phyloP scores from a whole-genome alignment of 1,140 invertebrate genomes.

The Diachasma alloeum region DNA sequence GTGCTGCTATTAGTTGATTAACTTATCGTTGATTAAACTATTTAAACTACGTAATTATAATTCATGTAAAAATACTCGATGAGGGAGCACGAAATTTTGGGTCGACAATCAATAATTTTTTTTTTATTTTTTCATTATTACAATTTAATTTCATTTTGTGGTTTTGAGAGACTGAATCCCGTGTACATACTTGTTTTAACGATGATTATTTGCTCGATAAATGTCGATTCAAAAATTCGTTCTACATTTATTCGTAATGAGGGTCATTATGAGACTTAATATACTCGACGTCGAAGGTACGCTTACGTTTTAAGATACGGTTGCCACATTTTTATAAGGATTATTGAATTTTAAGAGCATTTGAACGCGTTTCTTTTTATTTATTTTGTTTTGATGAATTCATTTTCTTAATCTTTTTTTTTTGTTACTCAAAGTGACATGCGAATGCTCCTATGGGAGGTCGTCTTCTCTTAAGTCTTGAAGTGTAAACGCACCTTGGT shows the following conservation, averaged over 20 bases:
- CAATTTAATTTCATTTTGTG: not conserved
- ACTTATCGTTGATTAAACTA: slow-evolving; percentile 41
- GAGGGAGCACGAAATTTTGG: slow-evolving; percentile 25
- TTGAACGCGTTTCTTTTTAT: not conserved
- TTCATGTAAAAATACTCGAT: slow-evolving; percentile 41
- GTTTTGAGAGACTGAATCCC: slow-evolving; percentile 16
- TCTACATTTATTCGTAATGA: slow-evolving; percentile 7
- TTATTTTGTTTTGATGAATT: not conserved
- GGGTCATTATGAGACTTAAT: slow-evolving; percentile 22
- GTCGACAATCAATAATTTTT: not conserved
- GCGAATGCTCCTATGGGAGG: not conserved
- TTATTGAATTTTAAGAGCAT: slow-evolving; percentile 1
- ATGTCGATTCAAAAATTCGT: slow-evolving; percentile 14
- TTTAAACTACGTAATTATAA: slow-evolving; percentile 28
- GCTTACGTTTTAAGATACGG: slow-evolving; percentile 48
- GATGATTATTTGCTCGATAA: not conserved
- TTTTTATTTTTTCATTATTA: slow-evolving; percentile 7
- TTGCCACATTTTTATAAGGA: slow-evolving; percentile 22
- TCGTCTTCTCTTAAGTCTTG: slow-evolving; percentile 24
- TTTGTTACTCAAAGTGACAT: not conserved
- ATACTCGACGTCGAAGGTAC: slow-evolving; percentile 41
- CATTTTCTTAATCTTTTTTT: not conserved
- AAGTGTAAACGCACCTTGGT: slow-evolving; percentile 39
- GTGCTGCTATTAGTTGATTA: slow-evolving; percentile 59
- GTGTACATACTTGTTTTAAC: slow-evolving; percentile 3